Base-by-base conservation (phyloP, 2,888 invertebrate genomes). In the Caenorhabditis uteleia region DNA sequence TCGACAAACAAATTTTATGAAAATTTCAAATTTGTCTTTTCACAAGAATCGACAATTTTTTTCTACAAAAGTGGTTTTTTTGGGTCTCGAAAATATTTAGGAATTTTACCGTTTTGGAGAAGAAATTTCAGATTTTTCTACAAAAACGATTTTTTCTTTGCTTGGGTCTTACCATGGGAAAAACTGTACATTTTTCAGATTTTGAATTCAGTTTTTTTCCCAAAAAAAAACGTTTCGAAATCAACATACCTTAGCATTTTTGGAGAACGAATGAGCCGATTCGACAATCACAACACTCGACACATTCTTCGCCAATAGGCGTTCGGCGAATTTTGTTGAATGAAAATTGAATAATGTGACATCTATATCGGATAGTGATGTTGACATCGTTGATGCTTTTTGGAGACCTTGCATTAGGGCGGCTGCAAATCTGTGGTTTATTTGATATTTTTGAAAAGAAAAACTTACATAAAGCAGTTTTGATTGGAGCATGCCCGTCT, bases 301-400 rank as follows among this genome's bases (percentile, higher is more conserved):
- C 7, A 68, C 56, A 42, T 64, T 64, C 5, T 53, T 26, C 18
- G 54, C 43, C 27, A 68, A 29, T 38, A 68, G 49, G 18, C 64
- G 54, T 40, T 68, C 68, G 14, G 68, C 68, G 31, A 64, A 68
- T 29, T 48, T 53, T 10, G 56, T 59, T 7, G 68, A 64, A 33
- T 68, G 68, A 27, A 68, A 68, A 34, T 65, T 60, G 54, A 68
- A 68, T 0, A 68, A 48, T 7, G 68, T 64, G n/a, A 65, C 68
- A n/a, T 56, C 44, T 23, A 48, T 44, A 34, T 56, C 56, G 8
- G 64, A 64, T 18, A 68, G 31, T 1, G 68, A 64, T 10, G 59
- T 65, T 14, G 59, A 55, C 59, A 46, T 49, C 18, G 45, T 26
- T 1, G 68, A 59, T 3, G 58, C 38, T 21, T 54, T 46, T 31